Base-by-base conservation (phyloP, 2,888 invertebrate species). In the Pherbina coryleti region DNA sequence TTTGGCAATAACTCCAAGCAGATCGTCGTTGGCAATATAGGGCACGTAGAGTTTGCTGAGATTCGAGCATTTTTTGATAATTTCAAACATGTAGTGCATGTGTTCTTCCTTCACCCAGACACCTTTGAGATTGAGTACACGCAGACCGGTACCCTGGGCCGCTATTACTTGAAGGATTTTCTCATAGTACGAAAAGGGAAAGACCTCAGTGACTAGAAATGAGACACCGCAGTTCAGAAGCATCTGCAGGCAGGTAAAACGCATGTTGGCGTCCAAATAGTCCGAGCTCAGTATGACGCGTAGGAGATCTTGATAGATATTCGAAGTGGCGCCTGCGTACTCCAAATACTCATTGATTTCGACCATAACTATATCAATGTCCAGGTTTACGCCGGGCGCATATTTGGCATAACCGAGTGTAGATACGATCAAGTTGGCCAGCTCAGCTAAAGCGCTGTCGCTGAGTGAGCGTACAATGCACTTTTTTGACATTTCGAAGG, bases 61-160 rank as follows among this genome's bases (percentile, higher is more conserved):
- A 83, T 92, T 90, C n/a, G 89, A 90, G 67, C 93, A 90, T 82
- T 92, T 92, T 82, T 91, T 91, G 8, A 94, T 90, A 37, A 93
- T 88, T 37, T 92, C 90, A 79, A 92, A 92, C 90, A 94, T 91
- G 14, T 93, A 91, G 77, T 91, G 89, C 84, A 94, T 91, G 82
- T 93, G 92, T 81, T 94, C 94, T 73, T 93, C 94, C 87, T 93
- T 93, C 60, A 93, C 93, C 94, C 94, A 94, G 49, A 94, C 93
- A 17, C 94, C 94, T 90, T 94, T 94, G 77, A 94, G 89, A 88
- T 94, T 94, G 73, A 94, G 91, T 51, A 92, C 89, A 64, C 92
- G 92, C 82, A 94, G 84, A 44, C 93, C 93, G 8, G 90, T 91
- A 8, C 94, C 94, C 88, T 93, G 93, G 28, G 91, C 91, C 5